A percentile compares a stretch with the other conserved stretches of the same genome.
These are phyloP conservation scores for Apantesis nais DNA, from an alignment of 2,888 invertebrate species.

Conservation along the genomic window DNA sequence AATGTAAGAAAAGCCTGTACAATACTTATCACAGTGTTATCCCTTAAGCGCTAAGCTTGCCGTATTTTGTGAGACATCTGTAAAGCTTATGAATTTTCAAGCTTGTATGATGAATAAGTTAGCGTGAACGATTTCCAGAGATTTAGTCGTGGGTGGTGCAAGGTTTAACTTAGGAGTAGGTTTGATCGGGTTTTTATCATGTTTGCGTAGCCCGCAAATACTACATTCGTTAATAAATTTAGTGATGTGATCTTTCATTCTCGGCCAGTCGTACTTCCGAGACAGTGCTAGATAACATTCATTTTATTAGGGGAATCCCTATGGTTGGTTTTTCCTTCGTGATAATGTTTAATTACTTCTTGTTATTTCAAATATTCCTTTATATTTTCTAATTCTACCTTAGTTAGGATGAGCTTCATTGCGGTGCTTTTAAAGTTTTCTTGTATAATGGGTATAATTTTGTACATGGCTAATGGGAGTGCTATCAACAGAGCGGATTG, in stretches of 20 bases:
- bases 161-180: background rate
- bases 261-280: no score
- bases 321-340: no score
- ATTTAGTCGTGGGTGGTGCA: slow-evolving; percentile 16
- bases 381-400: background rate
- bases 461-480: background rate
- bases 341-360: no score
- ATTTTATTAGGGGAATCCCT: no score
- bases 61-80: slow-evolving; percentile 13
- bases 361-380: background rate
- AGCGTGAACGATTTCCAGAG: background rate
- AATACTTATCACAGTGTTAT: slow-evolving; percentile 33
- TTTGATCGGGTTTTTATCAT: background rate
- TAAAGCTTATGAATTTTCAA: slow-evolving; percentile 30
- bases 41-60: slow-evolving; percentile 34
- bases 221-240: background rate
- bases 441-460: background rate
- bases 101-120: slow-evolving; percentile 34
- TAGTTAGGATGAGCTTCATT: background rate
- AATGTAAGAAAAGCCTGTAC: slow-evolving; percentile 35
- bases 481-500: background rate
- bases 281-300: no score
- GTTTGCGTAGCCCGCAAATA: background rate
- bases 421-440: background rate
- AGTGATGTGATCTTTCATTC: no score